Conservation (phyloP, 2,113 vertebrate species). For the Polypterus senegalus region DNA sequence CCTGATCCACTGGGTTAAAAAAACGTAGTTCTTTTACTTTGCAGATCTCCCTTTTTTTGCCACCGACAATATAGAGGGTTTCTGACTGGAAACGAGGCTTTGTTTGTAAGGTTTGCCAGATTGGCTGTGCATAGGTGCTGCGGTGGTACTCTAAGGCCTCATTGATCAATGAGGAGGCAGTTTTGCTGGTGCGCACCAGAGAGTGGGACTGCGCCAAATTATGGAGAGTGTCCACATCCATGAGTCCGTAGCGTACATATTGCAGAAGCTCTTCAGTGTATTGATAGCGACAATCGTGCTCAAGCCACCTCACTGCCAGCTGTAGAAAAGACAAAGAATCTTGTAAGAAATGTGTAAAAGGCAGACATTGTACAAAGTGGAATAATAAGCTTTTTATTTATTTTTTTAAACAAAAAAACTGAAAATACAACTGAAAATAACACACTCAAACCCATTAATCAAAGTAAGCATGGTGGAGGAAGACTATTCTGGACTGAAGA, state of each 20-base stretch:
- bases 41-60: slow-evolving; percentile 80
- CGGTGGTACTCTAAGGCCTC: slow-evolving; percentile 88
- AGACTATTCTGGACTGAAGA: too few relatives aligned
- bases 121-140: slow-evolving; percentile 74
- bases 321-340: slow-evolving; percentile 30
- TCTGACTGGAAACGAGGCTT: slow-evolving; percentile 80
- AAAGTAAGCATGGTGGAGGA: too few relatives aligned
- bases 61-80: slow-evolving; percentile 81
- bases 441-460: too few relatives aligned
- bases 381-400: too few relatives aligned
- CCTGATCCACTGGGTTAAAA: slow-evolving; percentile 79
- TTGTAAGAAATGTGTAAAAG: too few relatives aligned
- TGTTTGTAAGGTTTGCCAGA: slow-evolving; percentile 78
- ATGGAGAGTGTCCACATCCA: slow-evolving; percentile 77
- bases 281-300: slow-evolving; percentile 79
- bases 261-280: slow-evolving; percentile 83
- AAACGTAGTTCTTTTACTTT: slow-evolving; percentile 79
- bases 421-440: too few relatives aligned
- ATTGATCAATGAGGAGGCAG: slow-evolving; percentile 64
- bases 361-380: too few relatives aligned
- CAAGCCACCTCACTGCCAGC: slow-evolving; percentile 85
- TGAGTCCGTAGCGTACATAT: slow-evolving; percentile 82
- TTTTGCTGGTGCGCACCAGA: slow-evolving; percentile 70
- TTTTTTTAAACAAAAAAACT: too few relatives aligned
- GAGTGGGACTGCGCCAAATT: slow-evolving; percentile 66